Evolutionary conservation across 1,140 invertebrate genomes (phyloP).

Genomic region (Drosophila bipectinata): DNA sequence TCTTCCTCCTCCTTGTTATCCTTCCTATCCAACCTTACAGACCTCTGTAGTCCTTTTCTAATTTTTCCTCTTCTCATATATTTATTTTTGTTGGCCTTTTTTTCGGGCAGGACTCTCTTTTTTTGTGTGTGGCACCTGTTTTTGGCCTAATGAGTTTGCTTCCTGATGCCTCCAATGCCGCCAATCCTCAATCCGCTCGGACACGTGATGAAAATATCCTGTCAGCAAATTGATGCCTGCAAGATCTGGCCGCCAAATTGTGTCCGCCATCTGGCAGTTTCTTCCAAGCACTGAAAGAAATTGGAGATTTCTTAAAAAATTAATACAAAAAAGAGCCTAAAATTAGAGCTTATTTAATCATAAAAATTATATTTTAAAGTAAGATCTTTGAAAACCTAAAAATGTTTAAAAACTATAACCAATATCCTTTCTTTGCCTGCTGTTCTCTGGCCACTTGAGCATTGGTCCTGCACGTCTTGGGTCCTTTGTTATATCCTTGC

Average conservation of each 20-base stretch:
- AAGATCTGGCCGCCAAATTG: neutral
- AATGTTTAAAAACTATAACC: no score
- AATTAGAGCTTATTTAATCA: no score
- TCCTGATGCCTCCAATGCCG: neutral
- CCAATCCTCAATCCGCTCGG: slow-evolving; percentile 6
- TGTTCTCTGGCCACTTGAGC: slow-evolving; percentile 5
- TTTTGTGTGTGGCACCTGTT: slow-evolving; percentile 21
- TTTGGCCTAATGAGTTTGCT: slow-evolving; percentile 28
- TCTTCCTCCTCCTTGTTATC: neutral
- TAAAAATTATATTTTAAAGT: no score
- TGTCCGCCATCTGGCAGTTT: neutral
- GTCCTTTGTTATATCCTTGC: slow-evolving; percentile 20
- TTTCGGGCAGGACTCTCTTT: neutral
- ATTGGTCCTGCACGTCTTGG: slow-evolving; percentile 22
- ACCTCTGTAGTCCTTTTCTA: neutral
- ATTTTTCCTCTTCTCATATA: neutral
- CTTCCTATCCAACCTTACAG: neutral
- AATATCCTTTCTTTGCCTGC: neutral
- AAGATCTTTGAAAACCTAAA: neutral
- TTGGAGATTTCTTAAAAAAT: no score
- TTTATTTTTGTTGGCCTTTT: neutral
- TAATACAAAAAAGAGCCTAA: no score
- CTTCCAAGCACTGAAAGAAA: neutral
- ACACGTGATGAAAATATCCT: slow-evolving; percentile 63
- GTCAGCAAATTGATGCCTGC: slow-evolving; percentile 46